Evolutionary conservation across 1,140 invertebrate species (phyloP), one percentile per base, ranked within the genome.

Genomic region (Hycleus cichorii): DNA sequence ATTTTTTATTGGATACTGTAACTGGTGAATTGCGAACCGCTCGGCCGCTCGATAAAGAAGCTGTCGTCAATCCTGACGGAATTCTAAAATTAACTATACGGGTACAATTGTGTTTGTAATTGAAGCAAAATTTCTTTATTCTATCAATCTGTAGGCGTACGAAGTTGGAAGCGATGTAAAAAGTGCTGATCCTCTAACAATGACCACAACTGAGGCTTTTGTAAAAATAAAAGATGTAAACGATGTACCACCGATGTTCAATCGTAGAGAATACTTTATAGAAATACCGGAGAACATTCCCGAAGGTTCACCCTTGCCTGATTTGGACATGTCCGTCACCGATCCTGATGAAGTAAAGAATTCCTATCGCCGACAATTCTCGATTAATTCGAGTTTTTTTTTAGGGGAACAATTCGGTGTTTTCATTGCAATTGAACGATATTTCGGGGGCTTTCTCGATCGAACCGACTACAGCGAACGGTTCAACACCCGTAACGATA

Each of bases 221-320:
- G 83, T 97, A 9, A 92, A 88, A 24, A 89, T 96, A 59, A 83
- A 85, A 68, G 94, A 96, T 75, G 91, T 96, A 0, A 97, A 97
- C 75, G 95, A 98, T 73, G 91, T 93, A 64, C 85, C 93, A 0
- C 95, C 95, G 0, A 76, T 77, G 10, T 92, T 92, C 73, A 90
- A 90, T 75, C 78, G 81, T 40, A 80, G 85, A 39, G 90, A 93
- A 69, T 94, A 92, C 73, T 80, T 77, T 42, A 87, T 92, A 5
- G 82, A 84, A 45, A 83, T 94, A 55, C 83, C 86, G 0, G 92
- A 95, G 72, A 92, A 91, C 66, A 84, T 91, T 3, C 83, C 86
- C 0, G 77, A 85, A 49, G 91, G 90, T 2, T 91, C 90, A 0
- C 87, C 89, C 0, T 72, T 95, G 8, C 89, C 89, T 0, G 81